phyloP scores from a whole-genome alignment of 2,797 vertebrate species.

The Melanitta fusca region DNA sequence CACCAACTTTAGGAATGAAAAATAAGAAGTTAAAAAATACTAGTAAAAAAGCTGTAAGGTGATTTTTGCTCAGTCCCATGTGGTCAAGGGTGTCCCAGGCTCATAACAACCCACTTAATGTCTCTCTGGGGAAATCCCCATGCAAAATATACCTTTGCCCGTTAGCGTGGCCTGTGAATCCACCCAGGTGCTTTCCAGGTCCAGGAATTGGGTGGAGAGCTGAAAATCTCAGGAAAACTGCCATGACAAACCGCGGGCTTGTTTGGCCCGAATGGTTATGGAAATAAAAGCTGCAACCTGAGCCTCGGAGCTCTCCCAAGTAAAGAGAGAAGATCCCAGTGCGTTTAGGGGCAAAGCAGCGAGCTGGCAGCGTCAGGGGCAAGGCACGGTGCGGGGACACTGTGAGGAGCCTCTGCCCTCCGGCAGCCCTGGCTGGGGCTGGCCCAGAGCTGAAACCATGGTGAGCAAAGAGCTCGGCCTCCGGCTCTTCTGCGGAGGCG shows the following conservation, averaged over 20 bases:
- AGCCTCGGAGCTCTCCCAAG: background rate
- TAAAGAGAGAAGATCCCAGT: background rate
- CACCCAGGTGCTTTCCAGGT: background rate
- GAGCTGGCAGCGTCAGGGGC: background rate
- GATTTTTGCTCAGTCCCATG: background rate
- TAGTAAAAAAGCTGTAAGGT: background rate
- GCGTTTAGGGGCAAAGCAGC: rapidly evolving
- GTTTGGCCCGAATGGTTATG: background rate
- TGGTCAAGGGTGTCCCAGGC: background rate
- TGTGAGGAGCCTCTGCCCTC: background rate
- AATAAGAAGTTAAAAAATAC: background rate
- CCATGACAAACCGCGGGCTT: background rate
- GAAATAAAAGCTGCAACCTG: background rate
- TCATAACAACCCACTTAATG: background rate
- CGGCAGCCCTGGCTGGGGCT: background rate
- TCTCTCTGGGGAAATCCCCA: background rate
- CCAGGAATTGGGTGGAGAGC: background rate
- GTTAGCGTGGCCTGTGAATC: background rate
- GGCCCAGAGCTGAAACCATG: background rate
- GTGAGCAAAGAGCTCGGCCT: rapidly evolving
- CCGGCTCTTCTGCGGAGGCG: rapidly evolving
- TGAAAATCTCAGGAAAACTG: background rate
- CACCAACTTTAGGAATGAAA: background rate
- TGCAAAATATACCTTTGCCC: background rate
- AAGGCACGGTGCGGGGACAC: too few relatives aligned